Conservation (phyloP, 2,113 vertebrate species). For the Atrichornis clamosus region DNA sequence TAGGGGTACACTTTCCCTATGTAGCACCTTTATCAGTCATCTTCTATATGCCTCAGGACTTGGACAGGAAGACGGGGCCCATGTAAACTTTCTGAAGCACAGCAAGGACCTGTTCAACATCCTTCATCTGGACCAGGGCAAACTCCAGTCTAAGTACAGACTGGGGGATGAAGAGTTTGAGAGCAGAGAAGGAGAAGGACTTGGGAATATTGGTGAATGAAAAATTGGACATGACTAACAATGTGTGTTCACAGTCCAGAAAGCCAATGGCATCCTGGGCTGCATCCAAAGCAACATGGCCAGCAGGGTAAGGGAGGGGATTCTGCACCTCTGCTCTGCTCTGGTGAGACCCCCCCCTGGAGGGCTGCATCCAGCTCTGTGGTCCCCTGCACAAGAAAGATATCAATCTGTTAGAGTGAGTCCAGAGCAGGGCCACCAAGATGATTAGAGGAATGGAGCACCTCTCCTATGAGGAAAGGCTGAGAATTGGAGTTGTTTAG, state of each 20-base stretch:
- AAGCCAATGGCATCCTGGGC: background rate
- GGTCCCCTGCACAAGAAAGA: background rate
- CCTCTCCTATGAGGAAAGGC: background rate
- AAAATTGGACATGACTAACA: background rate
- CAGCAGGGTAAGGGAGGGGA: background rate
- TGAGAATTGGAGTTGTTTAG: background rate
- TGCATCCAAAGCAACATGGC: accelerated
- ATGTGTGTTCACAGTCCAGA: background rate
- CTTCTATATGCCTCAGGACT: background rate
- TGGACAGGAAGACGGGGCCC: background rate
- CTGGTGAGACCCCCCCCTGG: background rate
- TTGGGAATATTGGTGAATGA: background rate
- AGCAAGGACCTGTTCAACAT: background rate
- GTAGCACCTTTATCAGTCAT: background rate
- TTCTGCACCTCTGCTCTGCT: background rate
- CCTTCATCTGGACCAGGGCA: background rate
- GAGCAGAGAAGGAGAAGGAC: background rate
- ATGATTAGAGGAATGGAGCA: background rate
- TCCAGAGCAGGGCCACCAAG: background rate
- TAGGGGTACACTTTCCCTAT: background rate
- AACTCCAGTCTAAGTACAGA: background rate
- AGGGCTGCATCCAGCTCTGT: background rate
- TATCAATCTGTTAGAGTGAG: accelerated
- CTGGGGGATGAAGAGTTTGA: background rate
- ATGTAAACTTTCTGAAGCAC: background rate